Evolutionary conservation across 2,888 invertebrate genomes (phyloP), one percentile per base, ranked within the genome.

Genomic region (Ormyrus nitidulus): DNA sequence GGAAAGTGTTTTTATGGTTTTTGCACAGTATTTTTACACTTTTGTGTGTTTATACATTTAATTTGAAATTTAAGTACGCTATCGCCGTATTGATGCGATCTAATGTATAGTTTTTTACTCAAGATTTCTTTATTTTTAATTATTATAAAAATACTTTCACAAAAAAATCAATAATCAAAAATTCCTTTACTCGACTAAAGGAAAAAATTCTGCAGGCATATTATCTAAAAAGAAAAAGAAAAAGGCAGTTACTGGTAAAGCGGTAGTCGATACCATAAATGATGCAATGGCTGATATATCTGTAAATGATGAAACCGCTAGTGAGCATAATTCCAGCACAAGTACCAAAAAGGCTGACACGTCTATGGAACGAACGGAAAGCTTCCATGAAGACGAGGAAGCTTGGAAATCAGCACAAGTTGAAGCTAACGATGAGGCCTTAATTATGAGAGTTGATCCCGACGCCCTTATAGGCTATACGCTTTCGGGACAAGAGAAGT

Each of bases 151-250:
- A 34, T 34, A 34, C 34, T 34, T 34, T 34, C 34, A 34, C 34
- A 34, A 34, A 34, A 34, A 34, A 34, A 4, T 34, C 34, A 34
- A 34, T 34, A 34, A 34, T 34, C 34, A 34, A 34, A 34, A 34
- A 34, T 34, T 34, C 34, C 34, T 34, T 34, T 34, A 34, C 34
- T 34, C 34, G 34, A 34, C 34, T 34, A 34, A 34, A 34, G 34
- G 34, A 51, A 58, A 76, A 53, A 44, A 59, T 72, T 66, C 54
- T 53, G n/a, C 53, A 79, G 83, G 84, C 10, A 83, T 88, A 4
- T 81, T 86, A 0, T 83, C 85, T 5, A 88, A 85, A 66, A 89
- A 85, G 71, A 88, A 71, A 58, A 86, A 83, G 53, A 84, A 82
- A 34, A 73, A 83, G 59, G 68, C 81, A 9, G 44, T 72, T 3